These are phyloP conservation scores for Picathartes gymnocephalus DNA, from an alignment of 2,113 vertebrate genomes.

Conservation along the genomic window DNA sequence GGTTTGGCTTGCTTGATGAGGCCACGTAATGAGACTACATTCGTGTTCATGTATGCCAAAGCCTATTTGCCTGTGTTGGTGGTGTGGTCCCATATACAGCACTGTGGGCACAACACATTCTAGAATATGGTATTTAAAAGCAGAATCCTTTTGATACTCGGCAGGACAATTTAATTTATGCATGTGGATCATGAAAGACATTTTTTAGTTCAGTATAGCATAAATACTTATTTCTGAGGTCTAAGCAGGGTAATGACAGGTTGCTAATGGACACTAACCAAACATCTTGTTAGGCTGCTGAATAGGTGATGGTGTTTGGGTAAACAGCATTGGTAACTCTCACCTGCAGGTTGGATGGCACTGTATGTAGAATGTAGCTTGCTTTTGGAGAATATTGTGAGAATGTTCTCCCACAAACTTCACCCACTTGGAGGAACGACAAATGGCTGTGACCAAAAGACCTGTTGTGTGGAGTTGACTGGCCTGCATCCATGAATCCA, in stretches of 20 bases:
- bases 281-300: background rate
- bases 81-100: background rate
- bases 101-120: background rate
- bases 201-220: background rate
- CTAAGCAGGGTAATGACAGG: background rate
- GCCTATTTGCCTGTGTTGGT: background rate
- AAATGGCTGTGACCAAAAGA: background rate
- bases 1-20: background rate
- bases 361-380: background rate
- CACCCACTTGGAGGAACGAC: background rate
- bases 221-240: background rate
- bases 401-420: background rate
- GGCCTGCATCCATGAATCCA: background rate
- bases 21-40: rapidly evolving
- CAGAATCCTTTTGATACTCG: background rate
- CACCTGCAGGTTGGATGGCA: background rate
- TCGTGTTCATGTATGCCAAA: background rate
- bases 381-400: background rate
- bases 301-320: background rate
- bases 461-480: background rate
- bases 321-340: background rate
- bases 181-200: rapidly evolving
- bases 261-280: background rate
- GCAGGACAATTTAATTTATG: background rate
- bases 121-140: background rate